Conservation (phyloP, 1,140 invertebrate species). For the Calosoma granatense region DNA sequence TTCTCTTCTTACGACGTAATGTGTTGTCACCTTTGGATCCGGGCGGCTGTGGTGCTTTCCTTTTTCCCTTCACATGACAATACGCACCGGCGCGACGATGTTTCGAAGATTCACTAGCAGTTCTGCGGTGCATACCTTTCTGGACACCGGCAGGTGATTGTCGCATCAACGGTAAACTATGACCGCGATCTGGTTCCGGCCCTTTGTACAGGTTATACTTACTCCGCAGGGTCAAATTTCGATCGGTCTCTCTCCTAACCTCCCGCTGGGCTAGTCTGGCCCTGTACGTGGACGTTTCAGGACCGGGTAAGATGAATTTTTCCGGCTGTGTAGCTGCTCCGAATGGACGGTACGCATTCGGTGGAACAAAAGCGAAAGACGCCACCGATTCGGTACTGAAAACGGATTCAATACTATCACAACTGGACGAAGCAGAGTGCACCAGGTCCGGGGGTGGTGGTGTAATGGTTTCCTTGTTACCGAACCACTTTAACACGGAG, state of each 20-base stretch:
- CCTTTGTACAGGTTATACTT: constrained; percentile 43
- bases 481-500: constrained; percentile 41
- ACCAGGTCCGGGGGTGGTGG: constrained; percentile 24
- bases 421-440: constrained; percentile 30
- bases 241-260: constrained; percentile 40
- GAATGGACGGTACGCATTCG: constrained; percentile 38
- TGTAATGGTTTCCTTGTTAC: constrained; percentile 24
- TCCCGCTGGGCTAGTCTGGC: constrained; percentile 49
- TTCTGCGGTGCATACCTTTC: constrained; percentile 33
- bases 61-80: constrained; percentile 60
- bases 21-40: constrained; percentile 19
- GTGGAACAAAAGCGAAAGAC: constrained; percentile 58
- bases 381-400: constrained; percentile 58
- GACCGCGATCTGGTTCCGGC: constrained; percentile 31
- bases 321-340: constrained; percentile 29
- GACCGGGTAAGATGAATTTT: constrained; percentile 36
- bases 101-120: constrained; percentile 43
- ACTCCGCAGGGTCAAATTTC: constrained; percentile 46
- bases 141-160: constrained; percentile 26
- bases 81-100: constrained; percentile 36
- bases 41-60: constrained; percentile 60
- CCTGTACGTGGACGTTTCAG: constrained; percentile 48
- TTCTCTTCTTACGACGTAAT: constrained; percentile 42
- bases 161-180: constrained; percentile 40
- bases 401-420: constrained; percentile 44